Percentiles rank a stretch among this genome's conserved stretches.
phyloP scores from a whole-genome alignment of 2,888 invertebrate species.

The Dascillus cervinus region DNA sequence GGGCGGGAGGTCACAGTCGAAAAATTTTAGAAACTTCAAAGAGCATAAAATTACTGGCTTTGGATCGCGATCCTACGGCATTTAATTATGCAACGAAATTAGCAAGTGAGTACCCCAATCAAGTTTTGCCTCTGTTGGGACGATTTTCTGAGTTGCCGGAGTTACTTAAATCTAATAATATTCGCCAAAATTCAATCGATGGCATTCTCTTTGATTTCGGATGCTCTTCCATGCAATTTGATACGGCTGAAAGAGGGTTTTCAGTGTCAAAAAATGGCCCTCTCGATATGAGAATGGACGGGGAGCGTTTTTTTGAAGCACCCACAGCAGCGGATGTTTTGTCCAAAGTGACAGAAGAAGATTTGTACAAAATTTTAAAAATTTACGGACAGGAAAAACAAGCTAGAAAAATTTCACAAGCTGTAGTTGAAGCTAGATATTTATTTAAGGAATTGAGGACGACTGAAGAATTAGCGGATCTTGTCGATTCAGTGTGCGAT shows the following conservation, averaged over 20 bases:
- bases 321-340: constrained; percentile 85
- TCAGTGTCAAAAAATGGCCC: constrained; percentile 77
- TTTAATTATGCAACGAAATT: constrained; percentile 59
- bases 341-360: constrained; percentile 67
- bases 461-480: constrained; percentile 69
- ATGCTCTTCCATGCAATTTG: constrained; percentile 93
- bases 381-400: constrained; percentile 86
- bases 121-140: constrained; percentile 74
- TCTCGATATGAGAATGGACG: constrained; percentile 95
- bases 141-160: constrained; percentile 79
- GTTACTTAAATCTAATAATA: constrained; percentile 51
- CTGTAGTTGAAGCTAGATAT: constrained; percentile 72
- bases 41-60: constrained; percentile 61
- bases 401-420: constrained; percentile 78
- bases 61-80: constrained; percentile 85
- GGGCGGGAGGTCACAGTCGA: constrained; percentile 84
- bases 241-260: constrained; percentile 75
- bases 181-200: constrained; percentile 66
- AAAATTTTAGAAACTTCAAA: constrained; percentile 61
- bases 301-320: constrained; percentile 56
- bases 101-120: constrained; percentile 57
- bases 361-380: constrained; percentile 77
- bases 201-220: constrained; percentile 90
- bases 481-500: constrained; percentile 41
- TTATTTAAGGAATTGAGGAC: constrained; percentile 59